Evolutionary conservation across 1,140 invertebrate species (phyloP).

Genomic region (Mactra quadrangularis): DNA sequence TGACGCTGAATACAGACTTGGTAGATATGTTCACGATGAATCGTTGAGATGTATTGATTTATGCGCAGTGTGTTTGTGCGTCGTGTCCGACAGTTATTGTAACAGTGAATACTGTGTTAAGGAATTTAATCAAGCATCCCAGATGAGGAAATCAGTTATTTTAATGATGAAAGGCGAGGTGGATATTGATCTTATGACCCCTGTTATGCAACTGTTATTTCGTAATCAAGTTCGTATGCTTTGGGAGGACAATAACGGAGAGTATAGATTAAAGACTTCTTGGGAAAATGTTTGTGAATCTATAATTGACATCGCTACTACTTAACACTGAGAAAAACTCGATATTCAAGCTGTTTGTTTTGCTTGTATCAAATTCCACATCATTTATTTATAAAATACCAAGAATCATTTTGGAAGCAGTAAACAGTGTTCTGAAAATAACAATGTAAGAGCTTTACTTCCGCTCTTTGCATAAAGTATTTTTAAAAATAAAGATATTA

Average conservation of each 20-base stretch:
- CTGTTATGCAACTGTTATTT: conserved; percentile 9
- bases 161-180: conserved; percentile 1
- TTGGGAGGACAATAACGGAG: background rate
- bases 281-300: conserved; percentile 18
- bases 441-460: no score
- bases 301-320: no score
- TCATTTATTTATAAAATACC: no score
- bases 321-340: no score
- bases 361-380: no score
- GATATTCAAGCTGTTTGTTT: no score
- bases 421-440: no score
- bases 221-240: background rate
- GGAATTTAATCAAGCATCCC: conserved; percentile 20
- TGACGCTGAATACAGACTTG: conserved; percentile 14
- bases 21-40: background rate
- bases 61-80: background rate
- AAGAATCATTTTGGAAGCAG: no score
- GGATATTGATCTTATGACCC: background rate
- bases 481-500: no score
- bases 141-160: background rate
- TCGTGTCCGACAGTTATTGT: conserved; percentile 1
- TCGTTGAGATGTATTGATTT: background rate
- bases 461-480: no score
- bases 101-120: background rate
- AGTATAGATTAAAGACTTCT: background rate